A percentile compares a stretch with the other conserved stretches of the same genome.
phyloP scores from a whole-genome alignment of 1,140 invertebrate genomes.

The Bicyclus anynana region DNA sequence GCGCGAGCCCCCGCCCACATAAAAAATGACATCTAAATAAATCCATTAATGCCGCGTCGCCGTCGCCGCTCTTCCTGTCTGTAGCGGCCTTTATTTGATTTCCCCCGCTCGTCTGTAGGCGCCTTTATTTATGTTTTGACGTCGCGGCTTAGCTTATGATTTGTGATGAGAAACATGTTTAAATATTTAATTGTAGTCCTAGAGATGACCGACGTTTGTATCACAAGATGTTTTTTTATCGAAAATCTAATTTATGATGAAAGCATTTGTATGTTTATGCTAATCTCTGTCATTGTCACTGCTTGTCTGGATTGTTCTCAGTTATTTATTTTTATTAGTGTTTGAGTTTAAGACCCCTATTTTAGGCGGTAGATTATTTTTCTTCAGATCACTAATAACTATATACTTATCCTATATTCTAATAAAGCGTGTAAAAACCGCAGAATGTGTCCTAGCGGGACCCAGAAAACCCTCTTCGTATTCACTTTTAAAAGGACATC shows the following conservation, averaged over 20 bases:
- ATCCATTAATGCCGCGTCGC: conserved; percentile 15
- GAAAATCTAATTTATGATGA: not conserved
- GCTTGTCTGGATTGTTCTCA: too few species aligned
- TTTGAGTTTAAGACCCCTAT: too few species aligned
- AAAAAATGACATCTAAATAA: conserved; percentile 54
- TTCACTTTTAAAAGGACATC: too few species aligned
- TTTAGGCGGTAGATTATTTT: too few species aligned
- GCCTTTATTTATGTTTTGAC: conserved; percentile 71
- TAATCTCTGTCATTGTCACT: too few species aligned
- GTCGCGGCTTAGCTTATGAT: conserved; percentile 46
- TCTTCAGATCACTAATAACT: too few species aligned
- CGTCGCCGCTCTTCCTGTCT: conserved; percentile 58
- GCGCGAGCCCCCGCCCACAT: conserved; percentile 70
- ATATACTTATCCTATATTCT: too few species aligned
- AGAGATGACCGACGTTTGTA: not conserved
- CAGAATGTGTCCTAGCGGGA: too few species aligned
- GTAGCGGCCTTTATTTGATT: conserved; percentile 54
- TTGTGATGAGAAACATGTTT: conserved; percentile 63
- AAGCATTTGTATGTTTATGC: too few species aligned
- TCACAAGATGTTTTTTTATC: not conserved
- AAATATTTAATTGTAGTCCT: conserved; percentile 32
- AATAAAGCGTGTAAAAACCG: too few species aligned
- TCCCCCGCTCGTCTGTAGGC: conserved; percentile 51
- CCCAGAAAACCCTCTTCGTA: too few species aligned
- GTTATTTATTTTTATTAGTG: too few species aligned